Evolutionary conservation across 2,797 vertebrate species (phyloP).

Genomic region (Takifugu ocellatus): DNA sequence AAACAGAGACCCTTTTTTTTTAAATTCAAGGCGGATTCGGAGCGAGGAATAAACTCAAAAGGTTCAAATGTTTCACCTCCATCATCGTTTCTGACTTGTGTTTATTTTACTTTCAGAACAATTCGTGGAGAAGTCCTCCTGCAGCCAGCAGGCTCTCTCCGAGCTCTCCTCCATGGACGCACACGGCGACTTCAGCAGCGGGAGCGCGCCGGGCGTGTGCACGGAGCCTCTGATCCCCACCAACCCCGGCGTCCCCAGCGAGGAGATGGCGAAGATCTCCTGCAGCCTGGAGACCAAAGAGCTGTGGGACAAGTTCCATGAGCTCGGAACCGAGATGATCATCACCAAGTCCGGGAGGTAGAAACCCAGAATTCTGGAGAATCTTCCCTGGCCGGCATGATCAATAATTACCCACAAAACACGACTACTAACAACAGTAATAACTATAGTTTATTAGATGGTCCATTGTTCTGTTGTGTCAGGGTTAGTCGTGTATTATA

Average conservation of each 20-base stretch:
- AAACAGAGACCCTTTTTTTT: too few relatives aligned
- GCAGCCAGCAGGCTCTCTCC: slow-evolving; percentile 82
- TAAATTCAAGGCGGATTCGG: too few relatives aligned
- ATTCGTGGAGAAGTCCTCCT: slow-evolving; percentile 97
- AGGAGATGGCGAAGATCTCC: slow-evolving; percentile 96
- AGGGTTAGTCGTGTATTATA: too few relatives aligned
- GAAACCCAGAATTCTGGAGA: background rate
- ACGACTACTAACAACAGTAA: background rate
- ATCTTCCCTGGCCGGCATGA: too few relatives aligned
- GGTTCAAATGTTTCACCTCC: too few relatives aligned
- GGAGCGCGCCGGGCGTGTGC: slow-evolving; percentile 72
- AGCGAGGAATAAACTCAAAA: too few relatives aligned
- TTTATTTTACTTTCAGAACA: slow-evolving; percentile 75
- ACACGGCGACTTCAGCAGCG: slow-evolving; percentile 80
- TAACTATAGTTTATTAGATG: background rate
- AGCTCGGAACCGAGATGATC: slow-evolving; percentile 98
- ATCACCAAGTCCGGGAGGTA: slow-evolving; percentile 98
- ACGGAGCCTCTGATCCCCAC: slow-evolving; percentile 96
- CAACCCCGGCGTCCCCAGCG: slow-evolving; percentile 88
- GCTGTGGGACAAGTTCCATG: slow-evolving; percentile 98
- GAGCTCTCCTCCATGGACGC: slow-evolving; percentile 85
- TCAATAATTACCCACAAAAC: too few relatives aligned
- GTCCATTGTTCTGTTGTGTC: too few relatives aligned
- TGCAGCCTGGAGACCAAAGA: slow-evolving; percentile 97
- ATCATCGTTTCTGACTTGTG: background rate